Evolutionary conservation across 1,140 invertebrate genomes (phyloP), one percentile per base, ranked within the genome.

Genomic region (Pogonus chalceus): DNA sequence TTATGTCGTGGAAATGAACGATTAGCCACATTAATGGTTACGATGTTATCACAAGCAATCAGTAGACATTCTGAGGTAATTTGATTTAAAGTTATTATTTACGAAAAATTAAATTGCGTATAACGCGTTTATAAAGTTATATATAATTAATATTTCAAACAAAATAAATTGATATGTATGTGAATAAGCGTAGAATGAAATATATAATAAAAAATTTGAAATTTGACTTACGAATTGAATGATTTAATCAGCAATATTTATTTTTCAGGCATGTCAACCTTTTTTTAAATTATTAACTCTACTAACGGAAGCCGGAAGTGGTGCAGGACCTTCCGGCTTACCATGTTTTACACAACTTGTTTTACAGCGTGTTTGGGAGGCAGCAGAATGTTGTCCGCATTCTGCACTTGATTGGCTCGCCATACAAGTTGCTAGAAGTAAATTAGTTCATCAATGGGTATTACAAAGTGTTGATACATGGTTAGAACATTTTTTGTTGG

Each of bases 321-420:
- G 80, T 47, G 82, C 82, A n/a, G 84, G 82, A 12, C 80, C 85
- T 0, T 81, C 84, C 22, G 90, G 88, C 0, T 72, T 92, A 62
- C 90, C 90, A 0, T 88, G 87, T 64, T 95, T 93, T 72, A 92
- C 90, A 0, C 88, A 92, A 64, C 75, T 93, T 23, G 86, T 93
- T 52, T 72, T 96, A 48, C 82, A 84, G 49, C 81, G 87, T 16
- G 86, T 95, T 47, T 94, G 92, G 89, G 91, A 95, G 69, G 88
- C 87, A 1, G 88, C 88, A 2, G 87, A 94, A 65, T 85, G 85
- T 57, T 92, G 90, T 58, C 90, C 92, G 2, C 88, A 92, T 68
- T 87, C 87, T 16, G 89, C 90, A 39, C 74, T 96, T 2, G 92
- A 96, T 64, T 96, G 92, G 92, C 73, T 96, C 21, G 87, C 90